Conservation (phyloP, 2,113 vertebrate genomes). For the Leucoraja erinaceus region DNA sequence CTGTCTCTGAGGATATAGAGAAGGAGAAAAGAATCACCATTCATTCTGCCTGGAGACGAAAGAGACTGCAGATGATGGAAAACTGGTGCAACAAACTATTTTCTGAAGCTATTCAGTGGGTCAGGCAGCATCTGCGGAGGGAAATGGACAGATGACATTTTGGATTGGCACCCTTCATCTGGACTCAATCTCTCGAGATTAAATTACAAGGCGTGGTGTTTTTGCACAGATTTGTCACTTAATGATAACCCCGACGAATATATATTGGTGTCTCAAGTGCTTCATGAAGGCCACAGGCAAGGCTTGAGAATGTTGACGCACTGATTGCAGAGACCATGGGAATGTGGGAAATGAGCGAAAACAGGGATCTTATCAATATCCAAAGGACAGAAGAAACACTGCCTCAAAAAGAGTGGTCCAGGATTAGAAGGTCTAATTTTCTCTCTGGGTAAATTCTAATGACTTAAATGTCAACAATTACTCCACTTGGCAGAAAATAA, state of each 20-base stretch:
- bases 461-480: background rate
- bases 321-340: background rate
- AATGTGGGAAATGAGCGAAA: background rate
- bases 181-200: too few relatives aligned
- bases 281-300: background rate
- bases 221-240: background rate
- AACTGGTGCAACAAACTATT: too few relatives aligned
- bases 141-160: too few relatives aligned
- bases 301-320: background rate
- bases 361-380: background rate
- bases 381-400: background rate
- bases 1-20: slow-evolving; percentile 47
- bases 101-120: too few relatives aligned
- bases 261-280: background rate
- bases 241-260: background rate
- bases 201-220: background rate
- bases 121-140: too few relatives aligned
- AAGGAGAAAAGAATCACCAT: background rate
- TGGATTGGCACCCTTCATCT: too few relatives aligned
- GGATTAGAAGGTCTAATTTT: background rate
- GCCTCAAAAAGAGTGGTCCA: background rate
- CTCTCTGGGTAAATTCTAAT: background rate
- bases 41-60: background rate
- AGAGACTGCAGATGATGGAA: too few relatives aligned
- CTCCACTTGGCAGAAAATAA: background rate